phyloP scores from a whole-genome alignment of 2,888 invertebrate genomes.

The Hypsopygia costalis region DNA sequence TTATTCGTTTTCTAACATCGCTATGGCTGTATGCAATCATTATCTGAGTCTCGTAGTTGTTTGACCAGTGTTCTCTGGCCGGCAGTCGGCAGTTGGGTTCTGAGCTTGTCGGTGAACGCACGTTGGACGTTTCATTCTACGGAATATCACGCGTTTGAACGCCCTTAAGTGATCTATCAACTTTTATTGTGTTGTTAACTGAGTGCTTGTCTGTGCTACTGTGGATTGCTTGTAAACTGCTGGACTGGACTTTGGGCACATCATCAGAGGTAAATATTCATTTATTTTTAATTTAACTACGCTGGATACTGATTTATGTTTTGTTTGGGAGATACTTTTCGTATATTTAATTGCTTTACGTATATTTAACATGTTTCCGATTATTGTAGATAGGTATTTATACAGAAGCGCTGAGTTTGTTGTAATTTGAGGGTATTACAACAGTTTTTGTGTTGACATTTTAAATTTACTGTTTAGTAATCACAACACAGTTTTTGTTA shows the following conservation, averaged over 20 bases:
- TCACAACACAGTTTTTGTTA: too few species aligned
- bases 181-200: slow-evolving; percentile 19
- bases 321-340: neutral
- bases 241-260: slow-evolving; percentile 1
- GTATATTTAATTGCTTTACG: slow-evolving; percentile 1
- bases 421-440: neutral
- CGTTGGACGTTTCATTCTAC: neutral
- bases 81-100: slow-evolving; percentile 1
- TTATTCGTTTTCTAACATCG: slow-evolving; percentile 71
- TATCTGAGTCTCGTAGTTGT: slow-evolving; percentile 27
- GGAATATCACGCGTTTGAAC: neutral
- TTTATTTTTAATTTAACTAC: slow-evolving; percentile 2
- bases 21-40: slow-evolving; percentile 42
- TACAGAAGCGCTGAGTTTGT: neutral
- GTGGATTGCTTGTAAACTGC: slow-evolving; percentile 3
- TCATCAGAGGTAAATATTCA: neutral
- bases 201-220: slow-evolving; percentile 8
- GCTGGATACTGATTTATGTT: neutral
- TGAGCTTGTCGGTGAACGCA: slow-evolving; percentile 2
- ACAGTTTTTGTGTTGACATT: too few species aligned
- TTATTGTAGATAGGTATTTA: neutral
- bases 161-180: slow-evolving; percentile 7
- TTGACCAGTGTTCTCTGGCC: slow-evolving; percentile 11
- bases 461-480: too few species aligned
- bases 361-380: slow-evolving; percentile 2